Evolutionary conservation across 2,113 vertebrate species (phyloP), one percentile per base, ranked within the genome.

Genomic region (Antigone vipio): DNA sequence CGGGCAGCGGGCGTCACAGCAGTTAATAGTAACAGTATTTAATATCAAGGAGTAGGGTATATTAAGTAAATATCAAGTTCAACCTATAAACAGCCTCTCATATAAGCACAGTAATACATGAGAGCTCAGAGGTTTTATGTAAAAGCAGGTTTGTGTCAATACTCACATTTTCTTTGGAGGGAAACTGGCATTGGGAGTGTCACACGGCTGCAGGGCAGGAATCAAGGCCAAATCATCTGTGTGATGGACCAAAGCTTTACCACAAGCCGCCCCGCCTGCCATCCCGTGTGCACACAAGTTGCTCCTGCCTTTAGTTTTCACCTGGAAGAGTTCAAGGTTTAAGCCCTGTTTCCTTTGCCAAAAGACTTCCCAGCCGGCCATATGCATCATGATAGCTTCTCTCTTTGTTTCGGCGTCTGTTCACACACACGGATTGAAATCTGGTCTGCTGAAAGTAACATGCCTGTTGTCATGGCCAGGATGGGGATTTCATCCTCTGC

Each of bases 81-180:
- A 86, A 47, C 38, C 15, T 38, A 12, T 84, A 53, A 76, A 75
- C 50, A 63, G 24, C 40, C 32, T 78, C 56, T 45, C 60, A 22
- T 34, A 69, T 19, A 80, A 88, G 55, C 68, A 74, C 38, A 80
- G 82, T 60, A 44, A 77, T 40, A 40, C 26, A 55, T 40, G 32
- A 69, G 27, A 64, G 35, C 9, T 78, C 66, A 34, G 0, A 2
- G 24, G 12, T 78, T 94, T 83, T 53, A 35, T 64, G 64, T 30
- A 74, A 93, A 89, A 95, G 42, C 42, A 55, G 32, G 29, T 66
- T 96, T 86, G 34, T 88, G 59, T 95, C 91, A 92, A 73, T 69
- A 85, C 11, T 75, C 35, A 47, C 26, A n/a, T 79, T 94, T 91
- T 63, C 27, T 88, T 85, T 77, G 85, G 66, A 88, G 63, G 52